phyloP scores from a whole-genome alignment of 2,888 invertebrate genomes.

The Laothoe populi region DNA sequence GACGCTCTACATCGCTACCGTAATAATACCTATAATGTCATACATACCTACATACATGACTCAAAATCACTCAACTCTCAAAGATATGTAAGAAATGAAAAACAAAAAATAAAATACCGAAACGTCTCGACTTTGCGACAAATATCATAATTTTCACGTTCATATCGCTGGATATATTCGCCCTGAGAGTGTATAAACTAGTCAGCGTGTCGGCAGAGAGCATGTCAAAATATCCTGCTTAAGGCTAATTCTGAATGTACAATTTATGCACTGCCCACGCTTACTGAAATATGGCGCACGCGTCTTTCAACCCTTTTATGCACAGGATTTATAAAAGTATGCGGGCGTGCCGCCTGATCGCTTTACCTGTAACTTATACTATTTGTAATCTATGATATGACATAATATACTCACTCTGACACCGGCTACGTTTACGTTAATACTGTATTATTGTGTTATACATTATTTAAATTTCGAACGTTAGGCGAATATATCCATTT shows the following conservation, averaged over 20 bases:
- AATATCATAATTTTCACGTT: slow-evolving; percentile 33
- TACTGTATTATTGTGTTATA: slow-evolving; percentile 49
- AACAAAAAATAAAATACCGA: slow-evolving; percentile 22
- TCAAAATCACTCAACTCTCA: slow-evolving; percentile 23
- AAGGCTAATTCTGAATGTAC: slow-evolving; percentile 73
- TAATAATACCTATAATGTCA: slow-evolving; percentile 29
- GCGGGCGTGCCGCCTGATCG: slow-evolving; percentile 44
- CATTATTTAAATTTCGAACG: background rate
- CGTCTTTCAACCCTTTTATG: slow-evolving; percentile 78
- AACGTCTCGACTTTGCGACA: slow-evolving; percentile 22
- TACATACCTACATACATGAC: background rate
- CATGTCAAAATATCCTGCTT: slow-evolving; percentile 76
- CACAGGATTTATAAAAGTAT: slow-evolving; percentile 74
- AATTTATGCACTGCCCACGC: slow-evolving; percentile 78
- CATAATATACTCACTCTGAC: slow-evolving; percentile 57
- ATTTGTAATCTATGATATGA: slow-evolving; percentile 66
- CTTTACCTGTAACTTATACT: slow-evolving; percentile 69
- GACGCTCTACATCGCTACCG: slow-evolving; percentile 34
- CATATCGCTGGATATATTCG: slow-evolving; percentile 46
- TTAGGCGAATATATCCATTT: background rate
- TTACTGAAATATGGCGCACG: slow-evolving; percentile 74
- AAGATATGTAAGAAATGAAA: slow-evolving; percentile 14
- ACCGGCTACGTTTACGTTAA: slow-evolving; percentile 49
- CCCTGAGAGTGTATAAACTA: slow-evolving; percentile 59
- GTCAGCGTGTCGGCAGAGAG: slow-evolving; percentile 58